Evolutionary conservation across 2,113 vertebrate genomes (phyloP), one percentile per base, ranked within the genome.

Genomic region (Xiphias gladius): DNA sequence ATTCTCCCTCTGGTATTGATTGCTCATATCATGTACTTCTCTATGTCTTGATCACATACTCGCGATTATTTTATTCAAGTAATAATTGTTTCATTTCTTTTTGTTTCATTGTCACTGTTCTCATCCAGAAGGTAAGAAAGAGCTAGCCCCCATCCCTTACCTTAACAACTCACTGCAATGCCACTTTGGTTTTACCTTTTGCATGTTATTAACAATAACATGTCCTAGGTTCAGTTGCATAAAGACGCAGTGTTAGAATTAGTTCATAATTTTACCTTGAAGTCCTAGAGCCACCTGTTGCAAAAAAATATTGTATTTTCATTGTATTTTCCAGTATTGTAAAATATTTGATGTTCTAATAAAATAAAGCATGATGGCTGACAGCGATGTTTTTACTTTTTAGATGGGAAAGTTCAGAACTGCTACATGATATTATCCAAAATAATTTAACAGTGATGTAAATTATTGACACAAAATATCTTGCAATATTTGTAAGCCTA

Each of bases 91-190:
- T 76, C 43, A 86, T 95, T 92, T 95, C 91, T 93, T 93, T 95
- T 93, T 86, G 80, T 95, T 91, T 92, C 90, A 93, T 88, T 95
- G 86, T 95, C 91, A 92, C 91, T 95, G 87, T 95, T 96, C 63
- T 94, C 94, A 87, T 94, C 94, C 94, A 96, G 95, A 96, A 96
- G 95, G 95, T 96, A 96, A 96, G 95, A 94, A 52, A 88, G 91
- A 76, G 83, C 76, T 84, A 89, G 92, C 61, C 41, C 35, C 57
- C n/a, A 37, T 24, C 74, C 66, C 65, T 76, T 48, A 81, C 68
- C 80, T 80, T 86, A 88, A 91, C 87, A 82, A 89, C 92, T 94
- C 89, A 93, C 89, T 80, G 79, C 74, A 87, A 70, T 88, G 58
- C 79, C 82, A 39, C 85, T 87, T 89, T 76, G 66, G 69, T 73